These are phyloP conservation scores for Lycopodina hypogea DNA, from an alignment of 37 sponge, comb jelly and placozoan species.

Conservation along the genomic window DNA sequence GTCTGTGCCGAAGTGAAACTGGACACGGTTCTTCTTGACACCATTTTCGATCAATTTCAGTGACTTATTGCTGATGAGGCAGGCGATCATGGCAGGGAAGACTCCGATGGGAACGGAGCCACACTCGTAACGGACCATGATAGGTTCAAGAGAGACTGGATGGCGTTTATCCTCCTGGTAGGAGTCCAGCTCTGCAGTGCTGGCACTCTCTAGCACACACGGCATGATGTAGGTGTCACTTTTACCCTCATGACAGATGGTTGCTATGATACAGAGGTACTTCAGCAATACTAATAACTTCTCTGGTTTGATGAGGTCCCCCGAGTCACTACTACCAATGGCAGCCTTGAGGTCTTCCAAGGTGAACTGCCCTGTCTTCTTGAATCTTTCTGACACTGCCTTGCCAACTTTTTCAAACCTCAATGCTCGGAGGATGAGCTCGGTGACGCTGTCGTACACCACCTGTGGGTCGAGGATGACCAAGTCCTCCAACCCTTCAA, in stretches of 20 bases:
- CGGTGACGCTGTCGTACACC: slow-evolving; percentile 3
- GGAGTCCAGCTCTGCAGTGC: not conserved
- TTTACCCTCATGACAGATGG: not conserved
- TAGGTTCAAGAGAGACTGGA: not conserved
- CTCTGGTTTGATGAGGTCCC: not conserved
- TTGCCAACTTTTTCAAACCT: not conserved
- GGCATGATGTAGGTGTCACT: not conserved
- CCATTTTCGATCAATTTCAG: not conserved
- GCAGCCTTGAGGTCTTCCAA: not conserved
- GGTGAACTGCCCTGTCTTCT: slow-evolving; percentile 5
- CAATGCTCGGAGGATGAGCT: slow-evolving; percentile 11
- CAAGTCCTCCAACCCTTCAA: not conserved
- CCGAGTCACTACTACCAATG: not conserved
- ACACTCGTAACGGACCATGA: not conserved
- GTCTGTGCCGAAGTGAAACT: not conserved
- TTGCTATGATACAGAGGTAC: not conserved
- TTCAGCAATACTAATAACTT: not conserved
- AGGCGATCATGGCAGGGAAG: slow-evolving; percentile 3
- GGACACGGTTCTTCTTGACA: not conserved
- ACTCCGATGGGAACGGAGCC: slow-evolving; percentile 5
- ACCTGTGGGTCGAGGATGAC: slow-evolving; percentile 23
- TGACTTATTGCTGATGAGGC: not conserved
- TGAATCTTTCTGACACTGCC: not conserved
- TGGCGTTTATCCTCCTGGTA: too few relatives aligned
- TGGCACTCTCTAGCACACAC: not conserved